Evolutionary conservation across 2,797 vertebrate species (phyloP).

Genomic region (Tolypeutes matacus): DNA sequence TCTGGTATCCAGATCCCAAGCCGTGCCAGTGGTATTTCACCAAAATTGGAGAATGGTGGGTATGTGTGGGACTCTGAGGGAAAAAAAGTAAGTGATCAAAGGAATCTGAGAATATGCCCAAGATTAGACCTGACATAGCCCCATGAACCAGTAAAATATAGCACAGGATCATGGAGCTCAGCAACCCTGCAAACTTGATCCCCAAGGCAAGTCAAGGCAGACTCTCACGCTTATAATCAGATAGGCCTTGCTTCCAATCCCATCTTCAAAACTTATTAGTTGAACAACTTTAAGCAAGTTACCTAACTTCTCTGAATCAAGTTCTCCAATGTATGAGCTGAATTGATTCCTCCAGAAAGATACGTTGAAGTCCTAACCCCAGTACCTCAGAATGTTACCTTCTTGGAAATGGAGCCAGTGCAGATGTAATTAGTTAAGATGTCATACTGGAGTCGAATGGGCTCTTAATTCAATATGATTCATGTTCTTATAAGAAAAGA

Average conservation of each 20-base stretch:
- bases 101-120: background rate
- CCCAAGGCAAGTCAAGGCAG: background rate
- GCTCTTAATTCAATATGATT: no score
- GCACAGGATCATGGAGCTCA: background rate
- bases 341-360: no score
- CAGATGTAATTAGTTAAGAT: no score
- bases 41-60: background rate
- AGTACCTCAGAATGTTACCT: no score
- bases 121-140: no score
- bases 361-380: no score
- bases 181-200: background rate
- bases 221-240: background rate
- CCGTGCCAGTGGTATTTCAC: background rate
- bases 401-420: no score
- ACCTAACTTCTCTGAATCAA: background rate
- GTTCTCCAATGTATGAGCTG: background rate
- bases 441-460: no score
- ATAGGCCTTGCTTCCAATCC: background rate
- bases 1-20: background rate
- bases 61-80: background rate
- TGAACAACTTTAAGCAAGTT: background rate
- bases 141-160: accelerated
- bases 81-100: background rate
- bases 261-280: background rate
- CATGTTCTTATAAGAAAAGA: no score